Evolutionary conservation across 2,888 invertebrate species (phyloP).

Genomic region (Serripes groenlandicus): DNA sequence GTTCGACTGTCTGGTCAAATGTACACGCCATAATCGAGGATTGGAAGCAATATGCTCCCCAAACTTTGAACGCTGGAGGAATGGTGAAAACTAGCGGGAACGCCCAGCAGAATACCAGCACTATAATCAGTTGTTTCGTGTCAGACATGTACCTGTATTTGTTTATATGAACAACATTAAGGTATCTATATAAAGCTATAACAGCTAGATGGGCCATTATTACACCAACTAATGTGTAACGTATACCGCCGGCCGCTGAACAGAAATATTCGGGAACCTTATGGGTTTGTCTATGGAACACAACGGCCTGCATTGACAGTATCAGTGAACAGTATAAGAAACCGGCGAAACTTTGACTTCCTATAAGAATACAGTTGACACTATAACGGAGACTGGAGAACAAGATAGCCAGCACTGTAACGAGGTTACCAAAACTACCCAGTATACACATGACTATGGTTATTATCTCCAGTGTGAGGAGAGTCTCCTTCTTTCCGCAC

Average conservation of each 20-base stretch:
- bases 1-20: conserved; percentile 69
- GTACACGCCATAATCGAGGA: conserved; percentile 78
- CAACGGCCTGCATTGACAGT: conserved; percentile 77
- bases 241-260: conserved; percentile 74
- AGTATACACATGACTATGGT: conserved; percentile 73
- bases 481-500: conserved; percentile 65
- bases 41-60: conserved; percentile 78
- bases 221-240: conserved; percentile 76
- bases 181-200: conserved; percentile 78
- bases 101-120: conserved; percentile 75
- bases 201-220: conserved; percentile 76
- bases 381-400: conserved; percentile 77
- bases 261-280: conserved; percentile 69
- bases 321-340: conserved; percentile 77
- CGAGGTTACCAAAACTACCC: conserved; percentile 77
- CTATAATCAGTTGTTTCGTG: conserved; percentile 61
- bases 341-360: conserved; percentile 78
- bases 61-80: conserved; percentile 73
- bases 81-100: conserved; percentile 74
- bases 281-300: conserved; percentile 71
- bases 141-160: conserved; percentile 73
- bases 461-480: conserved; percentile 71
- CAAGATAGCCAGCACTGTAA: conserved; percentile 80
- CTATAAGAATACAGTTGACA: conserved; percentile 81
- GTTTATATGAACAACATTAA: conserved; percentile 77